Conservation (phyloP, 2,113 vertebrate genomes). For the Eclectus roratus region DNA sequence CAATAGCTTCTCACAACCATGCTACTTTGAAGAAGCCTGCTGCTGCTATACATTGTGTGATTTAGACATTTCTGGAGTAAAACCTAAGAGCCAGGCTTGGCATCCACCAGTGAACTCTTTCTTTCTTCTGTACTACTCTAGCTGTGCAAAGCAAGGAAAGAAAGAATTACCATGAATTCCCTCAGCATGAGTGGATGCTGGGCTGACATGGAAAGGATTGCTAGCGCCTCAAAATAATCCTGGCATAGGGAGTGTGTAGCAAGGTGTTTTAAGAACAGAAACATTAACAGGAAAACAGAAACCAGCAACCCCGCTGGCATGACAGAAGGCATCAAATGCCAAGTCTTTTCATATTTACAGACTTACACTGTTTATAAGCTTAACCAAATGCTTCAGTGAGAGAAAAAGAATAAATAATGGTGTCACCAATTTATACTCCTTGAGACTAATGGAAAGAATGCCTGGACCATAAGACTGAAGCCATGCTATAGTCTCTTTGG, state of each 20-base stretch:
- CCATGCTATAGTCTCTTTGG: not conserved
- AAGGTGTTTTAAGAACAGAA: slow-evolving; percentile 28
- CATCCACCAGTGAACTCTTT: not conserved
- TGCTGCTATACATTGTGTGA: not conserved
- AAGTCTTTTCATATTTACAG: slow-evolving; percentile 8
- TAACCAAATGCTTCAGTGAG: not conserved
- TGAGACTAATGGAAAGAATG: not conserved
- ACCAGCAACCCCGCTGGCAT: not conserved
- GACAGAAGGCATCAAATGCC: not conserved
- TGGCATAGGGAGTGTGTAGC: not conserved
- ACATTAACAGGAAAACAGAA: not conserved
- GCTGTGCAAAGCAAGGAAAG: not conserved
- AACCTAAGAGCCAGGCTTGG: not conserved
- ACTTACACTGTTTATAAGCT: not conserved
- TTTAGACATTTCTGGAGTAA: not conserved
- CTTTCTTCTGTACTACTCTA: not conserved
- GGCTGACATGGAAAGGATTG: not conserved
- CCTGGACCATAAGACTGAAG: not conserved
- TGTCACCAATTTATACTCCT: not conserved
- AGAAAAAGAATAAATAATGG: not conserved
- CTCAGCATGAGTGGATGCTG: not conserved
- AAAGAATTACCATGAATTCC: not conserved
- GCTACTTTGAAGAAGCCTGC: not conserved
- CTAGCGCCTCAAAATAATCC: not conserved
- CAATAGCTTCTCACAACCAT: not conserved